Conservation (phyloP, 2,113 vertebrate genomes). For the Hippopotamus amphibius region DNA sequence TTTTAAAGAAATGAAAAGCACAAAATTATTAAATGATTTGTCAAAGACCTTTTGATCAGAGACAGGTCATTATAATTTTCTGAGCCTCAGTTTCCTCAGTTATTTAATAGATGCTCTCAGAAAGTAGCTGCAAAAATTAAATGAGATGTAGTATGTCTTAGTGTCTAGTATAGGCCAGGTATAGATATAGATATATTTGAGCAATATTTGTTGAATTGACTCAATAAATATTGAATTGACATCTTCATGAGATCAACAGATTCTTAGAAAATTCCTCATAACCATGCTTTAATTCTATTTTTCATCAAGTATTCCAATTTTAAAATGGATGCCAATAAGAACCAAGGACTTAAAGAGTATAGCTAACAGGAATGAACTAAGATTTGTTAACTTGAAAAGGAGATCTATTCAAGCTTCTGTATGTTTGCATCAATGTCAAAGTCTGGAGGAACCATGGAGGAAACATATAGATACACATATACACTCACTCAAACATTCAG, state of each 20-base stretch:
- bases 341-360: not conserved
- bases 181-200: not conserved
- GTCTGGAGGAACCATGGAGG: not conserved
- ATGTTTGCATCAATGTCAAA: constrained; percentile 54
- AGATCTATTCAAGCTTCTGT: not conserved
- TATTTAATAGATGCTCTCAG: not conserved
- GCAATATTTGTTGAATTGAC: not conserved
- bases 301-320: not conserved
- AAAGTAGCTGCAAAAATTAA: not conserved
- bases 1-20: not conserved
- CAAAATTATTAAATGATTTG: not conserved
- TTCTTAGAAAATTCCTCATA: not conserved
- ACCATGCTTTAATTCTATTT: not conserved
- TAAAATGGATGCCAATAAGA: not conserved
- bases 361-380: not conserved
- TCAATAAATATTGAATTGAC: constrained; percentile 2
- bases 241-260: not conserved
- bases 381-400: not conserved
- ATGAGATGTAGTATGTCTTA: not conserved
- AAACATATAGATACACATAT: not conserved
- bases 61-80: not conserved
- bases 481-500: not conserved
- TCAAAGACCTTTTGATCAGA: not conserved
- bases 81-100: not conserved
- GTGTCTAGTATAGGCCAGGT: not conserved